phyloP scores from a whole-genome alignment of 2,113 vertebrate genomes.

The Bothrops jararaca region DNA sequence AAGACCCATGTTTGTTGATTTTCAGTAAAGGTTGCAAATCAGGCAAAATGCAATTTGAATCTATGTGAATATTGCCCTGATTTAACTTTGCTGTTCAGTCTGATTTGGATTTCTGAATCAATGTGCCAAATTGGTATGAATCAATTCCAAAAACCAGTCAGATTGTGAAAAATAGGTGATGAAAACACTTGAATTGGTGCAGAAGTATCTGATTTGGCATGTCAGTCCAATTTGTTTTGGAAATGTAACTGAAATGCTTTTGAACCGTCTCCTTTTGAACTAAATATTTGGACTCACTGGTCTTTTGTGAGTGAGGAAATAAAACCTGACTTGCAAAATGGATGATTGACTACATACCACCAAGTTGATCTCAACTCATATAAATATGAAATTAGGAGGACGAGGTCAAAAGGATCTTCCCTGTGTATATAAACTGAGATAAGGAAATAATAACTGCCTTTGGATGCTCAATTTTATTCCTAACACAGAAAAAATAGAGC shows the following conservation, averaged over 20 bases:
- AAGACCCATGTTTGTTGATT: not conserved
- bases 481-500: not conserved
- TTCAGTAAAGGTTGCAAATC: not conserved
- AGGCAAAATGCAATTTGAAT: not conserved
- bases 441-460: not conserved
- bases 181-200: not conserved
- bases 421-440: not conserved
- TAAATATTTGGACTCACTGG: not conserved
- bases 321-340: not conserved
- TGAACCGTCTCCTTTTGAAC: not conserved
- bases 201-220: not conserved
- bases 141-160: not conserved
- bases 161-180: not conserved
- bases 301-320: not conserved
- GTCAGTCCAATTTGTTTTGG: not conserved
- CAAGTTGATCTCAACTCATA: not conserved
- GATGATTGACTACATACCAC: not conserved
- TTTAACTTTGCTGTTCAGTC: not conserved
- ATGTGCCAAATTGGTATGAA: not conserved
- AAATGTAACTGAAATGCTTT: not conserved
- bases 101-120: not conserved
- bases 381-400: too few species aligned
- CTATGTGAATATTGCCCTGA: not conserved
- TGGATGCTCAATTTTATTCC: not conserved
- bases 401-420: too few species aligned